These are phyloP conservation scores for Mythimna pallens DNA, from an alignment of 2,888 invertebrate genomes.

Conservation along the genomic window DNA sequence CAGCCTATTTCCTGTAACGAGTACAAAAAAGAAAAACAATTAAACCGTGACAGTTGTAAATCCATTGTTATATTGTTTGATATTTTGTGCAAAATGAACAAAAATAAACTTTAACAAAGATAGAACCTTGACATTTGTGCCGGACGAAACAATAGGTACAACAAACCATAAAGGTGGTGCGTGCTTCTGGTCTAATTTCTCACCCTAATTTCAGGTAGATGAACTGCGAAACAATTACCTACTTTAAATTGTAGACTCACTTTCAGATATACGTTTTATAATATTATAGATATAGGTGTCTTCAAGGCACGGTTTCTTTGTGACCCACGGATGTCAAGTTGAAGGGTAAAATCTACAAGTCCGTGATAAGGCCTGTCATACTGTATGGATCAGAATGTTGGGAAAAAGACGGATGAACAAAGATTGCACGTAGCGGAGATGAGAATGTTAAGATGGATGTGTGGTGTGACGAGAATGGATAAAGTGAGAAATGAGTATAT, in stretches of 20 bases:
- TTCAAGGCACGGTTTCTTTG: too few relatives aligned
- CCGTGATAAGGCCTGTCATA: too few relatives aligned
- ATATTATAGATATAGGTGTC: background rate
- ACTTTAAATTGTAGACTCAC: background rate
- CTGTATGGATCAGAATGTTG: too few relatives aligned
- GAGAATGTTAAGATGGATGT: too few relatives aligned
- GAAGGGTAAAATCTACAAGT: too few relatives aligned
- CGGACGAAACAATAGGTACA: slow-evolving; percentile 27
- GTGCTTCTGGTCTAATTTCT: slow-evolving; percentile 12
- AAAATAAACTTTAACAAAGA: slow-evolving; percentile 26
- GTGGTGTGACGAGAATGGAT: too few relatives aligned
- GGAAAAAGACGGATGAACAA: too few relatives aligned
- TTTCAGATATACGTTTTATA: background rate
- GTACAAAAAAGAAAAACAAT: slow-evolving; percentile 17
- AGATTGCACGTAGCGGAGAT: too few relatives aligned
- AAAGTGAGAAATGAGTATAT: too few relatives aligned
- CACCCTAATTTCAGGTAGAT: slow-evolving; percentile 12
- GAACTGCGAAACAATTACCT: background rate
- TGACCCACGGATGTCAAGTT: too few relatives aligned
- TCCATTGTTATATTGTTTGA: slow-evolving; percentile 49
- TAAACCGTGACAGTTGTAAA: slow-evolving; percentile 29
- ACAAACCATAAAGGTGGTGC: background rate
- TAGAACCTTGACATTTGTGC: slow-evolving; percentile 34
- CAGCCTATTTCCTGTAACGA: slow-evolving; percentile 18
- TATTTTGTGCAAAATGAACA: slow-evolving; percentile 25